Base-by-base conservation (phyloP, 2,888 invertebrate genomes). In the Erebia ligea region DNA sequence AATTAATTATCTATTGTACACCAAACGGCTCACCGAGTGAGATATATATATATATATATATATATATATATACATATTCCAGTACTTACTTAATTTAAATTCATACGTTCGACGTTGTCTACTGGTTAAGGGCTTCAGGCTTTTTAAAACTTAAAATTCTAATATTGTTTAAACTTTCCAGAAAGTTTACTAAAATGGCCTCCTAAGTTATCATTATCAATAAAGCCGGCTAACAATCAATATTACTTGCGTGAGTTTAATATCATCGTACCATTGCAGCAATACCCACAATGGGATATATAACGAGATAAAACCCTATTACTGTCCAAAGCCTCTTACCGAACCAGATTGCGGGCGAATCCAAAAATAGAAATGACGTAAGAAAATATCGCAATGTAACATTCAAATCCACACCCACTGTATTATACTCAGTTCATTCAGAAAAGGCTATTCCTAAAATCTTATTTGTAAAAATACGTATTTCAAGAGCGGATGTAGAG, bases 271-370 rank as follows among this genome's bases (percentile, higher is more conserved):
- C 15, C 54, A 52, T 52, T 17, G 52, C 9, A 54, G 17, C 21
- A 21, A 56, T 21, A 57, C 17, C 17, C 40, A 64, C 34, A 34
- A 40, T 54, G 62, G 9, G 54, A 40, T 19, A 40, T 19, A 40
- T 50, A 65, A 68, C 61, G 25, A 48, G 59, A 65, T 68, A 42
- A 68, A 59, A 74, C 74, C 74, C 73, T 70, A 74, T 76, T 74
- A 74, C 71, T 64, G 48, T 59, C 64, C 63, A 58, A 73, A 70
- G 72, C 59, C 72, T 65, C 52, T 69, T 70, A 73, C 65, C 66
- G 68, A 74, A 67, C 69, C 71, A 71, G 62, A 69, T 71, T 54
- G 52, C 64, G 13, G 17, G 10, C 40, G 40, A 64, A 64, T 40
- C 64, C 50, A 17, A 17, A 64, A 64, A 64, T 64, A 64, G 52